Percentiles rank a stretch among this genome's conserved stretches.
These are phyloP conservation scores for Pseudobourletiella spinata DNA, from an alignment of 1,140 invertebrate species.

Conservation along the genomic window DNA sequence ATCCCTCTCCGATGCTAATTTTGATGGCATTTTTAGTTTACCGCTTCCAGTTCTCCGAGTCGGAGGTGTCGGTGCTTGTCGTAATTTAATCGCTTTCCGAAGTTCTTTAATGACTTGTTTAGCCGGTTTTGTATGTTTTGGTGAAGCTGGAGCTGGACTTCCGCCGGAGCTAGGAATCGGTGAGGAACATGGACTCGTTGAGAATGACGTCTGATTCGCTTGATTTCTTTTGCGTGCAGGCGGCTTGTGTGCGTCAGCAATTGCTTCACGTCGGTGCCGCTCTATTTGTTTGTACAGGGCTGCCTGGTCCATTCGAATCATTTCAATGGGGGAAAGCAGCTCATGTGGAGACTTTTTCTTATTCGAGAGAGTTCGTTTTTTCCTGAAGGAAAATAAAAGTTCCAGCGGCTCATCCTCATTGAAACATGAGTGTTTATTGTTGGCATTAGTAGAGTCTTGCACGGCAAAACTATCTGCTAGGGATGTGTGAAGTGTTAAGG, in stretches of 20 bases:
- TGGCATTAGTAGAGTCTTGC: neutral
- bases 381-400: neutral
- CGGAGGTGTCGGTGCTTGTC: no score
- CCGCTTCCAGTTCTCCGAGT: no score
- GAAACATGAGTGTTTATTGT: neutral
- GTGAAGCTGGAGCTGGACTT: no score
- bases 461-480: neutral
- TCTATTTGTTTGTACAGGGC: neutral
- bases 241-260: neutral
- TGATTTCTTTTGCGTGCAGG: neutral
- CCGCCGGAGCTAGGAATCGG: no score
- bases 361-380: neutral
- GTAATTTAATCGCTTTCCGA: no score
- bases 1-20: no score
- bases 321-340: neutral
- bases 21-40: no score
- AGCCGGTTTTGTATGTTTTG: no score
- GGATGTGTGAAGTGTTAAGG: neutral
- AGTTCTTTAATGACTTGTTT: no score
- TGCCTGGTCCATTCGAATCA: neutral
- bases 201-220: no score
- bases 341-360: neutral
- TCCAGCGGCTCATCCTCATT: neutral
- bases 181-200: no score
- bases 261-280: neutral